These are phyloP conservation scores for Lamellibrachia satsuma DNA, from an alignment of 2,888 invertebrate species.

Conservation along the genomic window DNA sequence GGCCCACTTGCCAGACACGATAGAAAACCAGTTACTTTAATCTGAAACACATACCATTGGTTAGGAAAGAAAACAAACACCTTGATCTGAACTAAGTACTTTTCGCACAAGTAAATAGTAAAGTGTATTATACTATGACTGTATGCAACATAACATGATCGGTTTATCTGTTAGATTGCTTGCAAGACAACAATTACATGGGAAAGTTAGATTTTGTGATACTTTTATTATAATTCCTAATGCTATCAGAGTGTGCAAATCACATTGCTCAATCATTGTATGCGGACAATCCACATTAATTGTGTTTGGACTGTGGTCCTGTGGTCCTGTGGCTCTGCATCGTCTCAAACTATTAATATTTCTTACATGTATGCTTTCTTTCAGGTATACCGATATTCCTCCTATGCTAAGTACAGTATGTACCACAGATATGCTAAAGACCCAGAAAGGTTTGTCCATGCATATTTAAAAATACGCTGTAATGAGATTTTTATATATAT, in stretches of 20 bases:
- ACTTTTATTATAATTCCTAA: background rate
- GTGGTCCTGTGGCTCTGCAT: background rate
- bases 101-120: background rate
- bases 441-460: constrained; percentile 7
- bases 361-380: background rate
- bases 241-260: background rate
- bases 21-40: background rate
- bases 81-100: background rate
- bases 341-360: background rate
- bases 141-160: background rate
- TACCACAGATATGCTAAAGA: background rate
- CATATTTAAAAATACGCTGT: background rate
- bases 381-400: constrained; percentile 12
- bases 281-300: background rate
- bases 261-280: background rate
- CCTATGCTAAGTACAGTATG: background rate
- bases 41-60: background rate
- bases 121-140: background rate
- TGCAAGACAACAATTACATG: background rate
- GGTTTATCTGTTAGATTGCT: background rate
- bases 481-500: no score
- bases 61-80: background rate
- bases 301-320: background rate
- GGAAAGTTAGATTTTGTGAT: background rate
- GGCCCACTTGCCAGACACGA: background rate